These are phyloP conservation scores for Macrocentrus cingulum DNA, from an alignment of 1,140 invertebrate genomes.

Conservation along the genomic window DNA sequence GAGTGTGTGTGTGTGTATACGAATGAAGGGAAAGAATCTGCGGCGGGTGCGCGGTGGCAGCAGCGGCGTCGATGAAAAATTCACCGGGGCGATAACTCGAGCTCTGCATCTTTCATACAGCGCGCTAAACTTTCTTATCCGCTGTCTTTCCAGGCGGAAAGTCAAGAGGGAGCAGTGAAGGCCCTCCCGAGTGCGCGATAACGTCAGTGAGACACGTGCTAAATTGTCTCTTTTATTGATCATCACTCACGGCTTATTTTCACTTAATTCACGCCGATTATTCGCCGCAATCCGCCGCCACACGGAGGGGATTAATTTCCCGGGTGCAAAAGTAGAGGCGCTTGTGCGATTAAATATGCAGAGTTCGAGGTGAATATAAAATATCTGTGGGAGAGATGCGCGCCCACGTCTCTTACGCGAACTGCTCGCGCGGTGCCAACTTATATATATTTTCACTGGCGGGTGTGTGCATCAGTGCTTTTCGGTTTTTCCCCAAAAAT, in stretches of 20 bases:
- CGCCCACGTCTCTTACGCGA: slow-evolving; percentile 10
- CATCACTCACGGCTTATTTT: no score
- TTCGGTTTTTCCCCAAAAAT: neutral
- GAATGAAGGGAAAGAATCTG: neutral
- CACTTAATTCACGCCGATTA: no score
- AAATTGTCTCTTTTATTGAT: slow-evolving; percentile 2
- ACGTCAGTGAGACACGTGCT: slow-evolving; percentile 21
- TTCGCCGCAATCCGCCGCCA: no score
- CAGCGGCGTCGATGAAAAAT: slow-evolving; percentile 50
- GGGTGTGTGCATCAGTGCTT: neutral
- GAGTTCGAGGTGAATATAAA: slow-evolving; percentile 54
- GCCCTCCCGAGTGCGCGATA: slow-evolving; percentile 45
- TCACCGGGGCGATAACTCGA: slow-evolving; percentile 53
- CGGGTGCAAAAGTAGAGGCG: slow-evolving; percentile 48
- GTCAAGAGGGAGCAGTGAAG: slow-evolving; percentile 14
- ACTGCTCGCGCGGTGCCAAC: neutral
- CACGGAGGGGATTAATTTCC: no score
- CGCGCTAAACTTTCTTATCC: slow-evolving; percentile 53
- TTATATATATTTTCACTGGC: neutral
- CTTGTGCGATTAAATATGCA: slow-evolving; percentile 52
- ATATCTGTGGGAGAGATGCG: slow-evolving; percentile 32
- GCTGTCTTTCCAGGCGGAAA: slow-evolving; percentile 46
- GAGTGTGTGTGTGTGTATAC: slow-evolving; percentile 1
- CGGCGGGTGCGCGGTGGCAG: neutral
- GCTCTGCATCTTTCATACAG: slow-evolving; percentile 55